Evolutionary conservation across 2,888 invertebrate genomes (phyloP).

Genomic region (Allygus modestus): DNA sequence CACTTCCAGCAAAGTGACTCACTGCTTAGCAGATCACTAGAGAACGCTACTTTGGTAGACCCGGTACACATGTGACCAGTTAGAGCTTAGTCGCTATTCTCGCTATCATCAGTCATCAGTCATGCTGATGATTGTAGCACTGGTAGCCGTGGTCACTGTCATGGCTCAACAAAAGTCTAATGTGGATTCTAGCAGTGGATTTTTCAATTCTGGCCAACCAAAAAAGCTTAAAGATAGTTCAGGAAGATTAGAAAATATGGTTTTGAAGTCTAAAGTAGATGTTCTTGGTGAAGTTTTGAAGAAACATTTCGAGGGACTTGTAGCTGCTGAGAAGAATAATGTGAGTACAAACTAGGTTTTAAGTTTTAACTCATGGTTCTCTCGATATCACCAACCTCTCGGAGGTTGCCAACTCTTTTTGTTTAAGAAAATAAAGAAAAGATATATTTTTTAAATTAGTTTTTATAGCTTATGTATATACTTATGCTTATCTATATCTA

Average conservation of each 20-base stretch:
- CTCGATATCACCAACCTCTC: no score
- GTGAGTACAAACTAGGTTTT: constrained; percentile 47
- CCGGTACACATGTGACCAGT: no score
- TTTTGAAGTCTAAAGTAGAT: constrained; percentile 77
- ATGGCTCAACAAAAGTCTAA: constrained; percentile 62
- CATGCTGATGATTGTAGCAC: constrained; percentile 20
- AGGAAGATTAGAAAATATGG: constrained; percentile 73
- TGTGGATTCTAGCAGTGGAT: constrained; percentile 63
- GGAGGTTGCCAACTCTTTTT: no score
- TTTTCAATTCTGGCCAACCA: constrained; percentile 73
- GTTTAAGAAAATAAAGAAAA: no score
- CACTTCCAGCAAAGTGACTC: neutral
- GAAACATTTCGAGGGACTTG: constrained; percentile 77
- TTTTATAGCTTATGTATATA: no score
- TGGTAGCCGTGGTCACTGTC: constrained; percentile 14
- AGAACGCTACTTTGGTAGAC: no score
- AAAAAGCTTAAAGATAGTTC: constrained; percentile 71
- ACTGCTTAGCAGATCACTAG: neutral
- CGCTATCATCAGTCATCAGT: neutral
- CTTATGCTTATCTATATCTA: no score
- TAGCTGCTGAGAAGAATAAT: constrained; percentile 72
- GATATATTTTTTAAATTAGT: no score
- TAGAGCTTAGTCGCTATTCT: no score
- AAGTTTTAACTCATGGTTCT: no score
- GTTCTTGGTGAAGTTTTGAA: constrained; percentile 78